phyloP scores from a whole-genome alignment of 2,113 vertebrate genomes.

The Zosterops hypoxanthus region DNA sequence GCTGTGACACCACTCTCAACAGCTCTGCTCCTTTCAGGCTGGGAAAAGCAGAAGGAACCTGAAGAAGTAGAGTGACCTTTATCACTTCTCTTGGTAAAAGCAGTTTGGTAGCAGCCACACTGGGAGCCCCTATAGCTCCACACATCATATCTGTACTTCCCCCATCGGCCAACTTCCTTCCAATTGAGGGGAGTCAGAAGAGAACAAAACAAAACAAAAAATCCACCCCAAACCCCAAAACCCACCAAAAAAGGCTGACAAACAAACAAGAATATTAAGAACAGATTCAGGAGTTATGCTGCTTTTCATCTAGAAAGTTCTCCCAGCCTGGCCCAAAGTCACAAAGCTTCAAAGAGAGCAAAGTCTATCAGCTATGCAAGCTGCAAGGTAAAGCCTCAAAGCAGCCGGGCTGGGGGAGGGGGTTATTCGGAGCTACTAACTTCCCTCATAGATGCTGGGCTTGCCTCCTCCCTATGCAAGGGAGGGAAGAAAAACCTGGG shows the following conservation, averaged over 20 bases:
- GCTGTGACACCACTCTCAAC: neutral
- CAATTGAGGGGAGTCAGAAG: accelerated
- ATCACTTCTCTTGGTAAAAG: neutral
- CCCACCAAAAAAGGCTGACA: neutral
- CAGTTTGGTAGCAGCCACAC: neutral
- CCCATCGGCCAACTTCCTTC: neutral
- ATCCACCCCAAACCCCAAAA: accelerated
- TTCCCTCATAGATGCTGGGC: neutral
- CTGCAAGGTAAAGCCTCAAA: neutral
- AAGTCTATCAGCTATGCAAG: neutral
- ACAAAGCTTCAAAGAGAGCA: neutral
- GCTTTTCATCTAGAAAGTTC: neutral
- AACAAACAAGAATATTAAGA: neutral
- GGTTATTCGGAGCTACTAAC: neutral
- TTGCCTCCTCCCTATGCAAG: neutral
- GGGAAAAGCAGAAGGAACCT: neutral
- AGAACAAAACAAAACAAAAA: neutral
- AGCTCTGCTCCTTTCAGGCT: neutral
- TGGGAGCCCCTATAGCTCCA: neutral
- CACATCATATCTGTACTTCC: neutral
- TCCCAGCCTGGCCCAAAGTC: neutral
- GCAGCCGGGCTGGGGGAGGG: neutral
- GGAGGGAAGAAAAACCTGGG: neutral
- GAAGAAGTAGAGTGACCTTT: neutral
- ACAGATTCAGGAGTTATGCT: neutral